Evolutionary conservation across 2,888 invertebrate species (phyloP).

Genomic region (Leuctra nigra): DNA sequence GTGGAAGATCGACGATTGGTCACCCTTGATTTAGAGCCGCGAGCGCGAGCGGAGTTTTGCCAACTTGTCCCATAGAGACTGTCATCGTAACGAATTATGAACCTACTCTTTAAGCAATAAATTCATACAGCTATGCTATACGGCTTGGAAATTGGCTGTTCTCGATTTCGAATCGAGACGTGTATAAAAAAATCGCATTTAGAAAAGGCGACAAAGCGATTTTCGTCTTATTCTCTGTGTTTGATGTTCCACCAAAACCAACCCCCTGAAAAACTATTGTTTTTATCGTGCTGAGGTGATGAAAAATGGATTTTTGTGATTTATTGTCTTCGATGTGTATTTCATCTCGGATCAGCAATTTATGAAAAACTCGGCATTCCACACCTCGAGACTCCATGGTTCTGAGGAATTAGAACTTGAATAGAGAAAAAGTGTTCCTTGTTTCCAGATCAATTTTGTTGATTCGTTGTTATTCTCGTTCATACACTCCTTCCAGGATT

Average conservation of each 20-base stretch:
- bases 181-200: constrained; percentile 17
- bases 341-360: constrained; percentile 9
- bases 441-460: no score
- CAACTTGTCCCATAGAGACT: constrained; percentile 25
- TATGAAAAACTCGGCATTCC: constrained; percentile 12
- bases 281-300: constrained; percentile 16
- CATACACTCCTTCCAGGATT: no score
- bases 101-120: constrained; percentile 26
- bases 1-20: not conserved
- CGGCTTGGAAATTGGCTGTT: constrained; percentile 22
- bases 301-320: constrained; percentile 17
- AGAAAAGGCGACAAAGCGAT: constrained; percentile 19
- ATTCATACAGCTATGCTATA: constrained; percentile 22
- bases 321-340: constrained; percentile 4
- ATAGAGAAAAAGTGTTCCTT: no score
- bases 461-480: no score
- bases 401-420: no score
- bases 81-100: constrained; percentile 25
- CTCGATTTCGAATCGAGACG: constrained; percentile 17
- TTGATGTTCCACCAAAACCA: constrained; percentile 16
- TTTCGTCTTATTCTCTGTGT: constrained; percentile 19
- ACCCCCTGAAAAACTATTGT: constrained; percentile 14
- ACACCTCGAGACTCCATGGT: no score
- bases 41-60: constrained; percentile 12
- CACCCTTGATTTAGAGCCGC: not conserved